phyloP scores from a whole-genome alignment of 1,140 invertebrate genomes.

The Anadara kagoshimensis region DNA sequence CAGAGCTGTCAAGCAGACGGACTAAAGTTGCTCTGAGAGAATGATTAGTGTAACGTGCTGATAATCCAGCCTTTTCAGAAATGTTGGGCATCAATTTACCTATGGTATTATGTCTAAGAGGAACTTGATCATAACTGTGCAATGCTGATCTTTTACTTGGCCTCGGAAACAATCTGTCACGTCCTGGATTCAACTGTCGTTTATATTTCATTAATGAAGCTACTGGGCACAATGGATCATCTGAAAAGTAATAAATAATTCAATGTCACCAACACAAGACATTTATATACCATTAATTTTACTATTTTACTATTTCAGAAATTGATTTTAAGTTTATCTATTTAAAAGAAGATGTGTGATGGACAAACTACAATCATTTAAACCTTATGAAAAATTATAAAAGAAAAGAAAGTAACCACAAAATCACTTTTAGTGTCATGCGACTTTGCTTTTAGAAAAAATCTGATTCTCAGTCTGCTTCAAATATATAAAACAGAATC shows the following conservation, averaged over 20 bases:
- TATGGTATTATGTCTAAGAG: background rate
- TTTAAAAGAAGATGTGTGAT: too few relatives aligned
- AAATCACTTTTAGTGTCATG: too few relatives aligned
- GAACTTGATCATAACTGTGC: background rate
- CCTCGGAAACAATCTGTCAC: background rate
- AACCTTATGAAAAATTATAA: too few relatives aligned
- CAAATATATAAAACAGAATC: too few relatives aligned
- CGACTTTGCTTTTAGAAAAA: too few relatives aligned
- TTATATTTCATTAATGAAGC: background rate
- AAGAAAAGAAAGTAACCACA: too few relatives aligned
- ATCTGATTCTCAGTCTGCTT: too few relatives aligned
- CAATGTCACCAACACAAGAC: too few relatives aligned
- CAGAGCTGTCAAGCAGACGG: background rate
- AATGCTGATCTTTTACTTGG: background rate
- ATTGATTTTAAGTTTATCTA: too few relatives aligned
- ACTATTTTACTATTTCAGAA: too few relatives aligned
- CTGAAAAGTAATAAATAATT: constrained; percentile 13
- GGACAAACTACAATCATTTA: too few relatives aligned
- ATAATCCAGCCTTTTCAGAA: background rate
- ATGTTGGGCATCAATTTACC: constrained; percentile 3
- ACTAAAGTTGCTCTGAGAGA: constrained; percentile 9
- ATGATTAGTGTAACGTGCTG: constrained; percentile 14
- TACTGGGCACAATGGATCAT: constrained; percentile 7
- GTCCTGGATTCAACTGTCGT: constrained; percentile 1
- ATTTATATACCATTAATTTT: too few relatives aligned